Evolutionary conservation across 2,113 vertebrate species (phyloP).

Genomic region (Periophthalmodon schlosseri): DNA sequence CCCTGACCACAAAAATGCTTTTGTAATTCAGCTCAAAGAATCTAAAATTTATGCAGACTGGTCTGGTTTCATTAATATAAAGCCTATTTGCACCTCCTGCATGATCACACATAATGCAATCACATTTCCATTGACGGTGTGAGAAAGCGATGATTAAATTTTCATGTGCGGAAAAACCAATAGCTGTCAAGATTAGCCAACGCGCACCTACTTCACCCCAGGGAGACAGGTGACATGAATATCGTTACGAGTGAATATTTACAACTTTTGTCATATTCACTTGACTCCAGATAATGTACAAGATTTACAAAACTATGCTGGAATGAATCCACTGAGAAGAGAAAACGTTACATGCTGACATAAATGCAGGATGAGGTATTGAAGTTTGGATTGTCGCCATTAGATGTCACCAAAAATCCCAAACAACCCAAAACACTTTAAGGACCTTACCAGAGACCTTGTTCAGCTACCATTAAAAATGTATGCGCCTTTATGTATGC

Average conservation of each 20-base stretch:
- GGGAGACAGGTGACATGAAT: conserved; percentile 2
- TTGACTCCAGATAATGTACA: background rate
- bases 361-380: background rate
- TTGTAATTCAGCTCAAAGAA: conserved; percentile 43
- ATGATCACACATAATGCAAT: conserved; percentile 47
- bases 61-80: conserved; percentile 40
- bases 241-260: background rate
- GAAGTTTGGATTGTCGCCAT: background rate
- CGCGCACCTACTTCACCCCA: conserved; percentile 12
- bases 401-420: background rate
- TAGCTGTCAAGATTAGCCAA: conserved; percentile 17
- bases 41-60: conserved; percentile 41
- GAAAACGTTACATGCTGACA: background rate
- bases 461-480: background rate
- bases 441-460: background rate
- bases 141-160: conserved; percentile 41
- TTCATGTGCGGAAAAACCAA: conserved; percentile 13
- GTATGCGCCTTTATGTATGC: conserved; percentile 1
- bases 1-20: background rate
- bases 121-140: conserved; percentile 46
- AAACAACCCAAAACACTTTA: background rate
- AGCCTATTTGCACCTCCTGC: conserved; percentile 29
- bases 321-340: background rate
- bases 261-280: background rate
- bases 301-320: background rate